phyloP scores from a whole-genome alignment of 2,113 vertebrate species.

The Hypocryptadius cinnamomeus region DNA sequence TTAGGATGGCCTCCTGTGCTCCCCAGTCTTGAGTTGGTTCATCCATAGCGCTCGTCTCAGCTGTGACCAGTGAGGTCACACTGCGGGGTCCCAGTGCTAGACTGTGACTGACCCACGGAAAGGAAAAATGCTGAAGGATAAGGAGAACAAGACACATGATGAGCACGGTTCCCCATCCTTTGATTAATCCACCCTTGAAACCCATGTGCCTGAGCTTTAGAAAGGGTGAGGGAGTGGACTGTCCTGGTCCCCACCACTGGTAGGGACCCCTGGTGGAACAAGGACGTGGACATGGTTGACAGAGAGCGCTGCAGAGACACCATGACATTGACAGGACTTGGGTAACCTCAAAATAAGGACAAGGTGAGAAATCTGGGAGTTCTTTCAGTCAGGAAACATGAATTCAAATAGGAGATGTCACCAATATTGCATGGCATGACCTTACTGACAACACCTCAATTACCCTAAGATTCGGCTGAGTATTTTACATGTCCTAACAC shows the following conservation, averaged over 20 bases:
- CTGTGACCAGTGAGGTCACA: neutral
- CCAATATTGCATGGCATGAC: neutral
- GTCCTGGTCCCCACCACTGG: too few species aligned
- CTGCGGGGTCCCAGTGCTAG: neutral
- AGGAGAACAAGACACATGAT: neutral
- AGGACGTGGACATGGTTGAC: neutral
- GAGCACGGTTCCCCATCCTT: neutral
- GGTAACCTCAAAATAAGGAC: rapidly evolving
- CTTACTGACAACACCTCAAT: neutral
- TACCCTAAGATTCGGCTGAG: neutral
- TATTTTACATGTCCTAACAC: neutral
- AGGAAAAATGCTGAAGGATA: neutral
- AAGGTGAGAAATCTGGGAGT: neutral
- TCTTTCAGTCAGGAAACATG: neutral
- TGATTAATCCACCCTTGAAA: neutral
- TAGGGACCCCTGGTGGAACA: neutral
- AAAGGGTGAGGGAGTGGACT: neutral
- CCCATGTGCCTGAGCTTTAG: too few species aligned
- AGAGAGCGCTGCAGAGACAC: rapidly evolving
- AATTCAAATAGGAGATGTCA: neutral
- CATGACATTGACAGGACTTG: too few species aligned
- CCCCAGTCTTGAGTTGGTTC: neutral
- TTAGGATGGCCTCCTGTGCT: neutral
- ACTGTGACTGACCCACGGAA: too few species aligned
- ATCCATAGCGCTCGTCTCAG: rapidly evolving